Percentiles rank a stretch among this genome's conserved stretches.
Evolutionary conservation across 2,113 vertebrate species (phyloP).

Genomic region (Panthera leo): DNA sequence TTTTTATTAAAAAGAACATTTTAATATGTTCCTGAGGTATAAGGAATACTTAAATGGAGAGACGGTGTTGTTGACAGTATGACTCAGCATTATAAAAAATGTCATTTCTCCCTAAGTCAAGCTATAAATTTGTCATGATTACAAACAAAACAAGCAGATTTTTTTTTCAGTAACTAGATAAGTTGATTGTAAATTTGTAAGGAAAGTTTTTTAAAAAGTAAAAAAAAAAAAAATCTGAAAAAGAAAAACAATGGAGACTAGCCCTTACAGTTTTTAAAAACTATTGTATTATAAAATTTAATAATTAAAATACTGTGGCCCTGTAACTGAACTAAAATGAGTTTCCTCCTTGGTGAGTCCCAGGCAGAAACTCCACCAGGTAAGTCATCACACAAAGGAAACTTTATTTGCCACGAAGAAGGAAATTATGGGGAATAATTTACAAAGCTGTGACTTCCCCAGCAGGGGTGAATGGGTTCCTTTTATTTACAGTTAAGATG

Average conservation of each 20-base stretch:
- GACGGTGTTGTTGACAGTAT: background rate
- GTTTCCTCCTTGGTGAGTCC: background rate
- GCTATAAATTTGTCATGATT: background rate
- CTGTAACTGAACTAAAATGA: background rate
- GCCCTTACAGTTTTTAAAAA: background rate
- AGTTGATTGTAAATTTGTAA: background rate
- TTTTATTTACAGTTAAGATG: background rate
- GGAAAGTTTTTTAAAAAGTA: background rate
- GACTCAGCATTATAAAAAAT: background rate
- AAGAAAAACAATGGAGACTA: background rate
- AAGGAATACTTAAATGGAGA: background rate
- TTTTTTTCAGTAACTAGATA: background rate
- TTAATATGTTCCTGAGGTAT: background rate
- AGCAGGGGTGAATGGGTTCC: background rate
- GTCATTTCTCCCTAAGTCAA: background rate
- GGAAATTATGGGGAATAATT: background rate
- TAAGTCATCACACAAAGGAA: background rate
- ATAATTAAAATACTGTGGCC: background rate
- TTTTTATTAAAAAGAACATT: background rate
- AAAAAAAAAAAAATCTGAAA: background rate
- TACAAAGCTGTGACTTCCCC: background rate
- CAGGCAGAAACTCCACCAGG: background rate
- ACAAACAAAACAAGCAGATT: background rate
- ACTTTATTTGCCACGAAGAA: background rate
- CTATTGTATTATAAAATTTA: background rate